Evolutionary conservation across 1,140 invertebrate species (phyloP), one percentile per base, ranked within the genome.

Genomic region (Hypsibius dujardini): DNA sequence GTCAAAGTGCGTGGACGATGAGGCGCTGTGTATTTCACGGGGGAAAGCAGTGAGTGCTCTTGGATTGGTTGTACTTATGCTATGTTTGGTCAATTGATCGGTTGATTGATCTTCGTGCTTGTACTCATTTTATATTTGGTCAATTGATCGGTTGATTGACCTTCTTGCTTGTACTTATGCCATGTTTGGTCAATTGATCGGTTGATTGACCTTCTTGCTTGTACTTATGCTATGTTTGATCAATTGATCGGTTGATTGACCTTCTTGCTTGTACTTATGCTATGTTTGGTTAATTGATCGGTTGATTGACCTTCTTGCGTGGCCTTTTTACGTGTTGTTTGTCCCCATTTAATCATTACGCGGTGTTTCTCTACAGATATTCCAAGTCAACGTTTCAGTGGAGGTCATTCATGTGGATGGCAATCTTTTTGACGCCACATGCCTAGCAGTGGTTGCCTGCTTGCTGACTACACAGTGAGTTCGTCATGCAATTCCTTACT

Each of bases 1-100:
- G 62, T 67, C 62, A 3, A 67, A 67, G 45, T 67, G 62, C 62
- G 42, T 67, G 12, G 62, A 67, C 42, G 62, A 67, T 45, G 62
- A 67, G 45, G 7, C 12, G 12, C 62, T 67, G 12, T 67, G 62
- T 42, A 67, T 67, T 42, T 67, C 62, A 67, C 12, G 62, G 42
- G 62, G 62, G 42, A 67, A 42, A 67, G 62, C 42, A 42, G 62
- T 67, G 7, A 67, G 62, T 67, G 12, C 12, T 7, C 12, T 15
- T 15, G 7, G 62, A 42, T 15, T 7, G 42, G 12, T 42, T 67
- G 12, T 45, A 42, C 12, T 67, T 7, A 42, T 15, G 12, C 42
- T 7, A 56, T 7, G 28, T 28, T 28, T 28, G 28, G 28, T 28
- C 28, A 28, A 28, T 28, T 28, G 28, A 28, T 28, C 28, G 28